Conservation (phyloP, 2,113 vertebrate species). For the Tupaia tana region DNA sequence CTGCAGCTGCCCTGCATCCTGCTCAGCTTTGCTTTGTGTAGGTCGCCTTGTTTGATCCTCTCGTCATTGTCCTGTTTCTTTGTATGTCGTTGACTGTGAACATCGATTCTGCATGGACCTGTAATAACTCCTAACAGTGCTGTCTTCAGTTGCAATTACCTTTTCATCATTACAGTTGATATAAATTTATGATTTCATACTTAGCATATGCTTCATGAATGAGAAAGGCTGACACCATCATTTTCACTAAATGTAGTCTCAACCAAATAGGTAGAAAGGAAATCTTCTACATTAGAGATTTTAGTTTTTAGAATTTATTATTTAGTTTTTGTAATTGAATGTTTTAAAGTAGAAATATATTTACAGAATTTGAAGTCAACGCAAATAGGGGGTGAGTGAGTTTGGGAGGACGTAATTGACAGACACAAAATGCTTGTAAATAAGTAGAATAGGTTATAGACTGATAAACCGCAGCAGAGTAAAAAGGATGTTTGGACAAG, state of each 20-base stretch:
- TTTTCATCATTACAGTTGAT: background rate
- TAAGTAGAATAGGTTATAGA: too few species aligned
- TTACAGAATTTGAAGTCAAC: constrained; percentile 26
- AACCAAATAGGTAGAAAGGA: background rate
- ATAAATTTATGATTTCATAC: background rate
- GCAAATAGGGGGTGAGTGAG: background rate
- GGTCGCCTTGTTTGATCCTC: background rate
- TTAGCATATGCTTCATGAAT: constrained; percentile 11
- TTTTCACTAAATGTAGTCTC: constrained; percentile 5
- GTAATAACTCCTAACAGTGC: background rate
- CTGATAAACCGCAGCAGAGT: too few species aligned
- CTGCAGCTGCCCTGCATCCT: background rate
- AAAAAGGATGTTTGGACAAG: too few species aligned
- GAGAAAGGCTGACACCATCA: constrained; percentile 9
- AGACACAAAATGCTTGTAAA: too few species aligned
- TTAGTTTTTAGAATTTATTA: constrained; percentile 13
- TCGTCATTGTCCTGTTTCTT: background rate
- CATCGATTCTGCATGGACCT: background rate
- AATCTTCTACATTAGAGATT: background rate
- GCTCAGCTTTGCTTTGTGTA: background rate
- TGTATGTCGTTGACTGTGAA: background rate
- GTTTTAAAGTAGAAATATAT: constrained; percentile 13
- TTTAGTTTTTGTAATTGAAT: constrained; percentile 19
- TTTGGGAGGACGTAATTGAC: too few species aligned
- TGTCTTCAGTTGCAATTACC: background rate